phyloP scores from a whole-genome alignment of 2,888 invertebrate species.

The Coenonympha arcania region DNA sequence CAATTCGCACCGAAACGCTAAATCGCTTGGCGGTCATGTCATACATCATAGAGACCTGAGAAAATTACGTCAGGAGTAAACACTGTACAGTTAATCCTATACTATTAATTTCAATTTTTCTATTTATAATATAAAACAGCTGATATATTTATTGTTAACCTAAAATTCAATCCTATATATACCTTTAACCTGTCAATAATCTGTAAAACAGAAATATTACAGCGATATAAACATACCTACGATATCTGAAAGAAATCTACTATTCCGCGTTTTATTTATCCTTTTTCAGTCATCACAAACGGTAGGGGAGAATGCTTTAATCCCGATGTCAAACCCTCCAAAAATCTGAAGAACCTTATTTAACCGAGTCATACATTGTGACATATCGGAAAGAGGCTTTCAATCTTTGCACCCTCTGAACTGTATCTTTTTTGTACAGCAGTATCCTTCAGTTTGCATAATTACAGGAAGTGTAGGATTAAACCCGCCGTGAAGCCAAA shows the following conservation, averaged over 20 bases:
- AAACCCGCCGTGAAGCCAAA: background rate
- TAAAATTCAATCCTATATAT: too few species aligned
- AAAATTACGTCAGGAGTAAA: too few species aligned
- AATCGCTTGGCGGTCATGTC: too few species aligned
- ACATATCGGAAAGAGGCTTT: background rate
- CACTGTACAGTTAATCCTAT: too few species aligned
- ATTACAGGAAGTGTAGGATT: background rate
- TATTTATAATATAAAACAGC: too few species aligned
- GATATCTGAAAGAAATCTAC: background rate
- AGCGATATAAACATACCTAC: background rate
- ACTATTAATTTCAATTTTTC: too few species aligned
- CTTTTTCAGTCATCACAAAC: conserved; percentile 4
- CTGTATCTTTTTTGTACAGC: background rate
- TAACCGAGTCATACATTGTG: conserved; percentile 5
- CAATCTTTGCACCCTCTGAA: conserved; percentile 5
- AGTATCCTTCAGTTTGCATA: background rate
- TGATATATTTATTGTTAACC: too few species aligned
- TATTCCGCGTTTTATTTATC: conserved; percentile 2
- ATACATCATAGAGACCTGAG: too few species aligned
- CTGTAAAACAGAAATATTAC: too few species aligned
- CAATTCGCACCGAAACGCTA: too few species aligned
- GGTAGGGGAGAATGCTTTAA: conserved; percentile 10
- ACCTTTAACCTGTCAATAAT: too few species aligned
- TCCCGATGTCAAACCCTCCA: conserved; percentile 9
- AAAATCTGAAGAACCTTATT: conserved; percentile 9